These are phyloP conservation scores for Tetramorium parvispinum DNA, from an alignment of 1,140 invertebrate genomes.

Conservation along the genomic window DNA sequence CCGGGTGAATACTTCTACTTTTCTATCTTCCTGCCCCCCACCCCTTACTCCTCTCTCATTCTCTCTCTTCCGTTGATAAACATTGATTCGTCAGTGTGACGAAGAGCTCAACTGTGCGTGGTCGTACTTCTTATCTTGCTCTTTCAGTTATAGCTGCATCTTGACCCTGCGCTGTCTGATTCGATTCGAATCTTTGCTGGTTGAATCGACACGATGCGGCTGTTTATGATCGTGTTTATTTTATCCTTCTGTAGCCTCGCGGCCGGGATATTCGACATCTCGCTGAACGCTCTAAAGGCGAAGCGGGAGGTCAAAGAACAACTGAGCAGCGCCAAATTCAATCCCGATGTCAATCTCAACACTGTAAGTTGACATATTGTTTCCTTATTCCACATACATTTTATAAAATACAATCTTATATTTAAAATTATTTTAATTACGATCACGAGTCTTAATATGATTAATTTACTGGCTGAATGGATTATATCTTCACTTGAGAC, in stretches of 20 bases:
- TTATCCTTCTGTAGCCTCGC: background rate
- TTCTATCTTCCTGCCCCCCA: background rate
- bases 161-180: background rate
- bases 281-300: background rate
- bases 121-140: background rate
- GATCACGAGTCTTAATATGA: too few species aligned
- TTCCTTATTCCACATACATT: background rate
- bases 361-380: slow-evolving; percentile 48
- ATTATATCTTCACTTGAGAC: too few species aligned
- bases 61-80: background rate
- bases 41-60: background rate
- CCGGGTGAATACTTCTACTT: background rate
- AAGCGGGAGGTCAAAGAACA: background rate
- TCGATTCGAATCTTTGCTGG: background rate
- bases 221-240: background rate
- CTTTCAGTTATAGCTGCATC: too few species aligned
- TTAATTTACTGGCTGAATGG: too few species aligned
- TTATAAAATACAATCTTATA: background rate
- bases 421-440: too few species aligned
- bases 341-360: slow-evolving; percentile 21
- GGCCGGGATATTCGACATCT: background rate
- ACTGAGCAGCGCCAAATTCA: background rate
- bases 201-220: background rate
- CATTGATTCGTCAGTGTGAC: background rate
- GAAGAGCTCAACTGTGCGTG: background rate